Base-by-base conservation (phyloP, 2,888 invertebrate species). In the Pemphredon lugubris region DNA sequence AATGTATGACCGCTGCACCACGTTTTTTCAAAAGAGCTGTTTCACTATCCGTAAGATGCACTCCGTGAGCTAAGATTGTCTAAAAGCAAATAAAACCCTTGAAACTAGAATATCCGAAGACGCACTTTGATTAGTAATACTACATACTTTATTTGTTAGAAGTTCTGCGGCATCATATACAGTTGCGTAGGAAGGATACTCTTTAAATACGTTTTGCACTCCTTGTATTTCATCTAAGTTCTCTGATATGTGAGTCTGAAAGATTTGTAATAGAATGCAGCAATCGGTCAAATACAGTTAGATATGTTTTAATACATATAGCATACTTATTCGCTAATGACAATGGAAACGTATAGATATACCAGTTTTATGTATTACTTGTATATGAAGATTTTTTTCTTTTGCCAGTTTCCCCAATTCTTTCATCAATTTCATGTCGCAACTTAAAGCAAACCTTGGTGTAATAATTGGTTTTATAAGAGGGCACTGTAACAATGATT, bases 181-280 rank as follows among this genome's bases (percentile, higher is more conserved):
- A 65, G 93, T 91, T 0, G 95, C 92, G 88, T 97, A 98, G 23
- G 91, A 92, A 42, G 91, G 90, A 61, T 91, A 91, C 0, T 91
- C 87, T 1, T 93, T 93, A 83, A 92, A 94, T 0, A 91, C 84
- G 44, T 92, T 83, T 66, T 92, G 89, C 0, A 96, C 95, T 83
- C 92, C 91, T 70, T 92, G 90, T 53, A 96, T 91, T 91, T 98
- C 97, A 2, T 92, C 91, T 16, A 90, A 70, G 85, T 95, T 96
- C 90, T 98, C 97, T 16, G 96, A 95, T 64, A 97, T 93, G 86
- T 98, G 97, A 55, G 94, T 96, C 95, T 97, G 90, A 23, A 77
- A 66, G 7, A 48, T n/a, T n/a, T n/a, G n/a, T n/a, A n/a, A n/a
- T n/a, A n/a, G n/a, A n/a, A n/a, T n/a, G n/a, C n/a, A n/a, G n/a